These are phyloP conservation scores for Xenopus borealis DNA, from an alignment of 2,113 vertebrate species.

Conservation along the genomic window DNA sequence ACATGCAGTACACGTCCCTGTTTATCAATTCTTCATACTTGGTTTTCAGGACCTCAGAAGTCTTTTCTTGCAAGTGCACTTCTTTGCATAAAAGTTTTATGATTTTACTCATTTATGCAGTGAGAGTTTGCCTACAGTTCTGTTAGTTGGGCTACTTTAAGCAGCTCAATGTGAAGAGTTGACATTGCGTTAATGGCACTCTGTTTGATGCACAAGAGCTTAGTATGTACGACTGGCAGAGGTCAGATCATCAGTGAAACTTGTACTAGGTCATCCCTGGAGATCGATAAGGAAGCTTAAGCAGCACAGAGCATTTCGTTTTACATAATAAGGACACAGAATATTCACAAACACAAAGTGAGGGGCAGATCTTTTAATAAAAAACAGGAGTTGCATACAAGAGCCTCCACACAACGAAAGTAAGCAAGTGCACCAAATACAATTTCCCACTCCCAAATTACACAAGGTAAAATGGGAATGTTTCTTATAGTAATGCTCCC, in stretches of 20 bases:
- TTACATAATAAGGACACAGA: background rate
- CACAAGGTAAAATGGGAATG: too few relatives aligned
- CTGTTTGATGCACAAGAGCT: slow-evolving; percentile 34
- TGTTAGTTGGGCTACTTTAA: slow-evolving; percentile 31
- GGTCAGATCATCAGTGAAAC: slow-evolving; percentile 33
- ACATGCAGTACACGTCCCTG: slow-evolving; percentile 15
- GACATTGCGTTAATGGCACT: slow-evolving; percentile 35
- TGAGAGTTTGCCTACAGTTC: slow-evolving; percentile 35
- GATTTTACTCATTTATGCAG: slow-evolving; percentile 31
- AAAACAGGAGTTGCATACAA: too few relatives aligned
- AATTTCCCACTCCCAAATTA: too few relatives aligned
- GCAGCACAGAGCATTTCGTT: background rate
- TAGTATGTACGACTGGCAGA: slow-evolving; percentile 34
- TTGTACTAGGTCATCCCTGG: slow-evolving; percentile 22
- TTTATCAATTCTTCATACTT: slow-evolving; percentile 44
- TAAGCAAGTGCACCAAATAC: too few relatives aligned
- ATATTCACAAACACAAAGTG: background rate
- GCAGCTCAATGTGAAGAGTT: slow-evolving; percentile 16
- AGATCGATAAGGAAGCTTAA: slow-evolving; percentile 22
- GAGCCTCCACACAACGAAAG: too few relatives aligned
- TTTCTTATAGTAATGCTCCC: too few relatives aligned
- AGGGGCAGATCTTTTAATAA: background rate
- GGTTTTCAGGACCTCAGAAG: slow-evolving; percentile 34
- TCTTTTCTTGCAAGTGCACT: slow-evolving; percentile 40
- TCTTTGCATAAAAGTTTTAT: slow-evolving; percentile 39